Conservation (phyloP, 2,888 invertebrate species). For the Acleris emargana region DNA sequence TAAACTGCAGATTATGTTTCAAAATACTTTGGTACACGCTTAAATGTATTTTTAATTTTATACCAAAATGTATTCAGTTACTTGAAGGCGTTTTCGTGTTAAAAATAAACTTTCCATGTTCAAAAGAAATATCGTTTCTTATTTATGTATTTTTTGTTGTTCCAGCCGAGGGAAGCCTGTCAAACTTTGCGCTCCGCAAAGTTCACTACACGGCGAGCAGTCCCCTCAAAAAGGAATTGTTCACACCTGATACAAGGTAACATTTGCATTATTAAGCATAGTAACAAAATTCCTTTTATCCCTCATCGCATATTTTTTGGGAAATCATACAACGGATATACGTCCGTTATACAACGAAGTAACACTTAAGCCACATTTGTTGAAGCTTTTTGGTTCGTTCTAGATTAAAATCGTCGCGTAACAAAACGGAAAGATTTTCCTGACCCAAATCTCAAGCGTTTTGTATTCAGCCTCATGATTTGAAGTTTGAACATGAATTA, state of each 20-base stretch:
- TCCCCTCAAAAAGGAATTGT: slow-evolving; percentile 88
- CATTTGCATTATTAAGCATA: slow-evolving; percentile 38
- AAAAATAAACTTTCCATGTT: slow-evolving; percentile 27
- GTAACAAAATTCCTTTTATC: slow-evolving; percentile 28
- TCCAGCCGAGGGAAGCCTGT: slow-evolving; percentile 96
- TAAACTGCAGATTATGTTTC: neutral
- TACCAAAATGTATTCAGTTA: slow-evolving; percentile 20
- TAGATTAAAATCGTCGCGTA: no score
- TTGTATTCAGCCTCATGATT: no score
- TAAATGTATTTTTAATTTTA: slow-evolving; percentile 13
- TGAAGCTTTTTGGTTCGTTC: slow-evolving; percentile 10
- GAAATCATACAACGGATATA: slow-evolving; percentile 17
- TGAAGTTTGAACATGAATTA: no score
- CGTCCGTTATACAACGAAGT: slow-evolving; percentile 8
- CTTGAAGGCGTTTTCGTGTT: slow-evolving; percentile 12
- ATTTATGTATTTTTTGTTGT: slow-evolving; percentile 59
- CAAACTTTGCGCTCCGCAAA: slow-evolving; percentile 91
- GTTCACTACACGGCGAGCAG: slow-evolving; percentile 89
- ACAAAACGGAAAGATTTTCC: no score
- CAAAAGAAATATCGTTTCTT: slow-evolving; percentile 25
- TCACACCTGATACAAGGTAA: slow-evolving; percentile 88
- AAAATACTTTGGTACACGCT: neutral
- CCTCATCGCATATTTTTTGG: slow-evolving; percentile 13
- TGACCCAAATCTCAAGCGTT: no score
- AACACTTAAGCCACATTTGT: slow-evolving; percentile 16